A percentile compares a stretch with the other conserved stretches of the same genome.
Evolutionary conservation across 2,113 vertebrate species (phyloP).

Genomic region (Ailuropoda melanoleuca): DNA sequence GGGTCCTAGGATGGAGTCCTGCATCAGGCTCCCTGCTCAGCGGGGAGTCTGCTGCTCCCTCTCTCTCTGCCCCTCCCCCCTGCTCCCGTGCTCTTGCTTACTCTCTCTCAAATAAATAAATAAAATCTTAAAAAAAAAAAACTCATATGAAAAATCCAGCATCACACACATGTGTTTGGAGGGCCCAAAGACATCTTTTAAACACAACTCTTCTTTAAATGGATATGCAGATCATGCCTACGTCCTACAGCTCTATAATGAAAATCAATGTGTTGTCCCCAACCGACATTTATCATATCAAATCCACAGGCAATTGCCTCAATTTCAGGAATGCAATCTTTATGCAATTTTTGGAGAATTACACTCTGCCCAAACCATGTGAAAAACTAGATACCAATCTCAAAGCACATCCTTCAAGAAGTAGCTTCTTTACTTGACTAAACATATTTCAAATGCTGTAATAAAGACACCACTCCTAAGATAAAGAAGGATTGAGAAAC

Average conservation of each 20-base stretch:
- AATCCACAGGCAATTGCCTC: neutral
- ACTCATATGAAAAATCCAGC: neutral
- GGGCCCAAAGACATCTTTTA: neutral
- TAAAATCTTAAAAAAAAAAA: too few relatives aligned
- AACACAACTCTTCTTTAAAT: slow-evolving; percentile 11
- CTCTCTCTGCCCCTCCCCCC: too few relatives aligned
- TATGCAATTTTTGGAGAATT: slow-evolving; percentile 11
- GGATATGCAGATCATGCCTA: neutral
- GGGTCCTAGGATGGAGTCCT: too few relatives aligned
- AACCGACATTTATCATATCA: neutral
- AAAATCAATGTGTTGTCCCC: slow-evolving; percentile 11
- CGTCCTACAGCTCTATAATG: neutral
- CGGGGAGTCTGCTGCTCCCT: too few relatives aligned
- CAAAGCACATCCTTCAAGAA: slow-evolving; percentile 17
- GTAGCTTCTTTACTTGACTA: slow-evolving; percentile 19
- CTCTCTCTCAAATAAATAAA: too few relatives aligned
- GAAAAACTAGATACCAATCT: slow-evolving; percentile 36
- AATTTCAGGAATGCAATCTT: slow-evolving; percentile 13
- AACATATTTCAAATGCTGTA: neutral
- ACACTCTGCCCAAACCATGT: neutral
- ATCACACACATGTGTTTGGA: neutral
- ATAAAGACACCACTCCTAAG: neutral
- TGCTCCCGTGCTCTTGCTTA: too few relatives aligned
- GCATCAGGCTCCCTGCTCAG: too few relatives aligned
- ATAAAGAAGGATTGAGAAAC: neutral